phyloP scores from a whole-genome alignment of 2,113 vertebrate species.

The Corydoras sp. region DNA sequence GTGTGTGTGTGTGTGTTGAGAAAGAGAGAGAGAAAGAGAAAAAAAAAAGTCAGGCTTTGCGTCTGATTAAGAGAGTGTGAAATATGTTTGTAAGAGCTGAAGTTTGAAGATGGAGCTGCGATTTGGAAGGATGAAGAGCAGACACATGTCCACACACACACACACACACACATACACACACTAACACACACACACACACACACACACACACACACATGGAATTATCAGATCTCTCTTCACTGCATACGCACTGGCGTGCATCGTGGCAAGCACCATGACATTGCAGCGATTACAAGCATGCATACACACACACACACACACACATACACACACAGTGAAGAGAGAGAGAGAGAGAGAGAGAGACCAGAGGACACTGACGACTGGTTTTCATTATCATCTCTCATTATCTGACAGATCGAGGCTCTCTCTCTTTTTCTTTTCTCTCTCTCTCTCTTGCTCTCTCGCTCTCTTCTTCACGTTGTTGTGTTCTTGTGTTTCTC shows the following conservation, averaged over 20 bases:
- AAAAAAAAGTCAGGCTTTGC: background rate
- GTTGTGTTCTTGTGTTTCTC: conserved; percentile 37
- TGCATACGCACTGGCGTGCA: conserved; percentile 13
- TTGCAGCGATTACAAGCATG: conserved; percentile 23
- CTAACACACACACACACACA: conserved; percentile 20
- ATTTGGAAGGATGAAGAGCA: conserved; percentile 25
- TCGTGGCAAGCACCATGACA: conserved; percentile 17
- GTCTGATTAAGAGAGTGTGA: conserved; percentile 26
- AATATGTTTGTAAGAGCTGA: conserved; percentile 5
- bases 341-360: conserved; percentile 21
- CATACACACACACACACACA: conserved; percentile 31
- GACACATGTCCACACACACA: conserved; percentile 2
- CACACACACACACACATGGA: conserved; percentile 3
- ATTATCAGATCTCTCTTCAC: conserved; percentile 37
- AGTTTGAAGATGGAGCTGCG: conserved; percentile 1
- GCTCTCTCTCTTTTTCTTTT: conserved; percentile 31
- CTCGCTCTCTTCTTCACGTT: conserved; percentile 18
- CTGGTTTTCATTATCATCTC: conserved; percentile 57
- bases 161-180: conserved; percentile 21
- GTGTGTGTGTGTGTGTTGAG: conserved; percentile 9
- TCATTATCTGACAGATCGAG: conserved; percentile 48
- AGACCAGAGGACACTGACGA: conserved; percentile 34
- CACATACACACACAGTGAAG: conserved; percentile 39
- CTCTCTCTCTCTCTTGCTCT: background rate
- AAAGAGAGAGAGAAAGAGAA: background rate